Conservation (phyloP, 2,888 invertebrate species). For the Cheilosia soror region DNA sequence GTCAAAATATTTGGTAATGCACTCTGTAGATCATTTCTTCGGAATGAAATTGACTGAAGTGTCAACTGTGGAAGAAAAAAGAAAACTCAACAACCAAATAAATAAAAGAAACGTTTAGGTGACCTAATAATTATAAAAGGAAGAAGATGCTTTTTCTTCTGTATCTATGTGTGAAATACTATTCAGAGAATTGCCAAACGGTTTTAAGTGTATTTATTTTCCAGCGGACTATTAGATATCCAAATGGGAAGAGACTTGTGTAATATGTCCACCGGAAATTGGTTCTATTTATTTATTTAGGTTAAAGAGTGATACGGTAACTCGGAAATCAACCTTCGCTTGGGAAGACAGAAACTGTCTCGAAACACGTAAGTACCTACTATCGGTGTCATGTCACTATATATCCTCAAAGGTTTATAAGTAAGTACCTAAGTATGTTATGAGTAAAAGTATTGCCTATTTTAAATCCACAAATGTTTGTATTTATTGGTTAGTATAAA, state of each 20-base stretch:
- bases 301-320: not conserved
- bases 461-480: too few species aligned
- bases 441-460: too few species aligned
- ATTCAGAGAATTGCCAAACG: slow-evolving; percentile 13
- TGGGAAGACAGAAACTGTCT: not conserved
- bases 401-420: too few species aligned
- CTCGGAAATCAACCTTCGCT: not conserved
- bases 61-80: slow-evolving; percentile 11
- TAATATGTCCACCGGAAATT: slow-evolving; percentile 1
- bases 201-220: not conserved
- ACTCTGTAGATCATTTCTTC: slow-evolving; percentile 11
- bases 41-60: slow-evolving; percentile 30
- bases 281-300: not conserved
- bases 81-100: not conserved
- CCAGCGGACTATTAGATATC: not conserved
- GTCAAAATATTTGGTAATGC: slow-evolving; percentile 20
- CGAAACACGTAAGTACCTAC: not conserved
- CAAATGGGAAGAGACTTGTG: not conserved
- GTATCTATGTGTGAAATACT: not conserved
- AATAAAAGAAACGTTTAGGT: slow-evolving; percentile 1
- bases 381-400: too few species aligned
- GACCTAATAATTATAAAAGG: slow-evolving; percentile 41
- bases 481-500: too few species aligned
- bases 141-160: slow-evolving; percentile 11
- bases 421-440: too few species aligned